Conservation (phyloP, 2,797 vertebrate species). For the Clarias platycephalus region DNA sequence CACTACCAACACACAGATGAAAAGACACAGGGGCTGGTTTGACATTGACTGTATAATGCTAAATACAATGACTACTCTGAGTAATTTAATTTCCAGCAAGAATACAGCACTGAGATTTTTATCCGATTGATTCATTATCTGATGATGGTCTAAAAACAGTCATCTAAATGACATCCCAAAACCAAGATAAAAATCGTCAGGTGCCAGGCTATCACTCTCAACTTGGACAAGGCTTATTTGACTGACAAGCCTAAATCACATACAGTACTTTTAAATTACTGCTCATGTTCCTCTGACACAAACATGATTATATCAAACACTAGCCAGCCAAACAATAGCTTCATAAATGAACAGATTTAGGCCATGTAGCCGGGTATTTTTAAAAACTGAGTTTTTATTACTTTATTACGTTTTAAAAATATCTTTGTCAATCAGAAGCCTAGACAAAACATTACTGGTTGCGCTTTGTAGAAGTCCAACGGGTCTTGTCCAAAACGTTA, state of each 20-base stretch:
- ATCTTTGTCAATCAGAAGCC: too few species aligned
- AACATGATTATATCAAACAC: not conserved
- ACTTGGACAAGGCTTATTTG: not conserved
- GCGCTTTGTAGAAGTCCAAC: too few species aligned
- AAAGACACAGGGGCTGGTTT: not conserved
- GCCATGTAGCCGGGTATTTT: too few species aligned
- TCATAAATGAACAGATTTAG: not conserved
- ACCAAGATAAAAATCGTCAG: not conserved
- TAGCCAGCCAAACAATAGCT: not conserved
- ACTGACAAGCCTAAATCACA: not conserved
- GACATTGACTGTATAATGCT: not conserved
- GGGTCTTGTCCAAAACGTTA: not conserved
- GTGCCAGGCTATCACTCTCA: not conserved
- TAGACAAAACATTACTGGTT: too few species aligned
- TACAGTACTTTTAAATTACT: not conserved
- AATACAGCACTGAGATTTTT: not conserved
- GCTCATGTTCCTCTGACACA: not conserved
- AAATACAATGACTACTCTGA: not conserved
- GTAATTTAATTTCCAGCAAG: not conserved
- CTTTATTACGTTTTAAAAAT: too few species aligned
- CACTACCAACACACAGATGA: not conserved
- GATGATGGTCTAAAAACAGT: not conserved
- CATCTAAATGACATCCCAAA: not conserved
- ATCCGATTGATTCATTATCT: not conserved
- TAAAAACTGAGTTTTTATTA: too few species aligned